Conservation (phyloP, 2,113 vertebrate species). For the Ochotona curzoniae region DNA sequence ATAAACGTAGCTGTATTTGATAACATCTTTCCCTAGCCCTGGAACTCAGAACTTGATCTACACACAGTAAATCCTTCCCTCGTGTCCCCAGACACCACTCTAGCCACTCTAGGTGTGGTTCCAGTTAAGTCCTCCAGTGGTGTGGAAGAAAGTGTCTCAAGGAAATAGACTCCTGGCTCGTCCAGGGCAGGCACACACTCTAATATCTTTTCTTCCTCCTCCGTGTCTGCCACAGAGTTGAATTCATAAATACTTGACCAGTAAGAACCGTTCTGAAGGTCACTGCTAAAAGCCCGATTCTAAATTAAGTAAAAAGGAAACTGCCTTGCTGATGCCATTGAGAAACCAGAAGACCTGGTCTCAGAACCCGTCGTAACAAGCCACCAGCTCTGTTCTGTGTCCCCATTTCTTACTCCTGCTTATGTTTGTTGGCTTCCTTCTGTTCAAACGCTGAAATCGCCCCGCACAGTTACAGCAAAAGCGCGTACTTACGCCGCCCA, state of each 20-base stretch:
- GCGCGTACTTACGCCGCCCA: neutral
- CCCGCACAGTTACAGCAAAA: neutral
- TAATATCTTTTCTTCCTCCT: constrained; percentile 39
- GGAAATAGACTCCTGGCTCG: neutral
- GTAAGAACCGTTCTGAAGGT: constrained; percentile 3
- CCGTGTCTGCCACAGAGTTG: neutral
- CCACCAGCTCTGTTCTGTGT: neutral
- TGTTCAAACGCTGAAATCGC: neutral
- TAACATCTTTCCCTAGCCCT: neutral
- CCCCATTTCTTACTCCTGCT: neutral
- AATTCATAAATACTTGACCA: constrained; percentile 6
- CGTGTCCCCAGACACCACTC: neutral
- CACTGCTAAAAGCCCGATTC: neutral
- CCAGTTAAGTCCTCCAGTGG: neutral
- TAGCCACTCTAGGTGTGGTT: neutral
- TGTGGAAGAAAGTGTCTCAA: neutral
- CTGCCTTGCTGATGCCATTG: neutral
- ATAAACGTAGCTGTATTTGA: neutral
- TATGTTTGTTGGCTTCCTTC: neutral
- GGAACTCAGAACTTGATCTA: constrained; percentile 6
- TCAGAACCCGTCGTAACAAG: neutral
- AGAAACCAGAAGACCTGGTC: neutral
- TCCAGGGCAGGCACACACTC: neutral
- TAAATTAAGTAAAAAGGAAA: neutral
- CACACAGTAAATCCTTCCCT: neutral